Base-by-base conservation (phyloP, 2,797 vertebrate genomes). In the Gallinago solitaria region DNA sequence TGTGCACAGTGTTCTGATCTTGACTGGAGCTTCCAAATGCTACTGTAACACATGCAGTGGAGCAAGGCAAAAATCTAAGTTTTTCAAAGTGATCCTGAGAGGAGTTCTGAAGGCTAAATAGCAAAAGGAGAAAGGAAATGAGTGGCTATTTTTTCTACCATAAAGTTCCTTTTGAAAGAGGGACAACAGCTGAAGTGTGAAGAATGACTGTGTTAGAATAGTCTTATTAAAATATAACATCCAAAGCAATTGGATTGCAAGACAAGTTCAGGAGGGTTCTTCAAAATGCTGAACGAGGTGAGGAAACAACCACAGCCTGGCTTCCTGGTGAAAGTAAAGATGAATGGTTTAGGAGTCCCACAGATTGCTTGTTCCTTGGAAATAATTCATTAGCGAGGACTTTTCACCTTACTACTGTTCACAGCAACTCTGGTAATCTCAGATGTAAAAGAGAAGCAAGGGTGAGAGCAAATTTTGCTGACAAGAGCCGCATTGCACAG, bases 361-460 rank as follows among this genome's bases (percentile, higher is more conserved):
- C 27, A n/a, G 59, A 45, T 28, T 56, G 57, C 21, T 94, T 23
- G 37, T 67, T 87, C 48, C 53, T 47, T 43, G 69, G 65, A 93
- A 83, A 82, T 74, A 85, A 91, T 83, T 93, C 76, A 69, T 95
- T 92, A 96, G 69, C 0, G 0, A 93, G 35, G 39, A 96, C 89
- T 96, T 95, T 88, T 95, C 79, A 86, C 91, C 79, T 96, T 57
- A 41, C 57, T 78, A 47, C 89, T 81, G 16, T 61, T 93, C 89
- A 24, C 33, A 93, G 75, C 23, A 76, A 18, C n/a, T 89, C 53
- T 39, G 16, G 7, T 27, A 86, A 71, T 65, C 43, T 79, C 77
- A 54, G 69, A 75, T 56, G 47, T 51, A 61, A 87, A 43, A 93
- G 50, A 67, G 41, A 5, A 65, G 57, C 47, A 85, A 86, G 48